phyloP scores from a whole-genome alignment of 1,140 invertebrate genomes.

The Macrocentrus cingulum region DNA sequence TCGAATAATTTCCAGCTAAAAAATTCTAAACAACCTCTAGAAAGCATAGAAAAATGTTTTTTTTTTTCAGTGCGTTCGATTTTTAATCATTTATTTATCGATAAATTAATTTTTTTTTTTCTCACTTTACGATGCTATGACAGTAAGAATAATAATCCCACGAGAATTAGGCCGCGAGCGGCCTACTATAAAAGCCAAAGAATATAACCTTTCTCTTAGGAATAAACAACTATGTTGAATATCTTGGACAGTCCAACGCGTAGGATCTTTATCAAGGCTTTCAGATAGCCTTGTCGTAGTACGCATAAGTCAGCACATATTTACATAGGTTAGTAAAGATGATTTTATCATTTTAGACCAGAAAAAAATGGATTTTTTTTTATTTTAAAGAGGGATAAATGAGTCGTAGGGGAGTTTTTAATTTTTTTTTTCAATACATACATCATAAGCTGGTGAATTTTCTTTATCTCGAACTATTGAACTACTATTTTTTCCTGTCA shows the following conservation, averaged over 20 bases:
- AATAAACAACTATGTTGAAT: slow-evolving; percentile 5
- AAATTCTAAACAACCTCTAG: too few species aligned
- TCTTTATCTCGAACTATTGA: slow-evolving; percentile 63
- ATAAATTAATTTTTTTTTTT: too few species aligned
- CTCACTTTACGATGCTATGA: too few species aligned
- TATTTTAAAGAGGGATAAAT: too few species aligned
- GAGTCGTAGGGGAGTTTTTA: too few species aligned
- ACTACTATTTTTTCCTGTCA: slow-evolving; percentile 61
- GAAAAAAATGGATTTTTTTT: too few species aligned
- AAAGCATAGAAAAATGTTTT: too few species aligned
- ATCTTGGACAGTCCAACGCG: slow-evolving; percentile 8
- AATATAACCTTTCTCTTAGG: slow-evolving; percentile 17
- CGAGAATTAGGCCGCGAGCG: slow-evolving; percentile 12
- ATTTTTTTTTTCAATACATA: too few species aligned
- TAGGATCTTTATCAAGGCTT: slow-evolving; percentile 22
- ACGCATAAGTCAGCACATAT: slow-evolving; percentile 4
- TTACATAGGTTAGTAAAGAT: slow-evolving; percentile 6
- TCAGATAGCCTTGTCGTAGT: neutral
- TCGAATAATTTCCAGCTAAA: too few species aligned
- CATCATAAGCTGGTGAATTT: slow-evolving; percentile 63
- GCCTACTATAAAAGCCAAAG: slow-evolving; percentile 8
- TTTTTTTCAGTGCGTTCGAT: too few species aligned
- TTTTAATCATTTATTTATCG: too few species aligned
- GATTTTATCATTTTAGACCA: neutral
- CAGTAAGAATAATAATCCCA: slow-evolving; percentile 1